A percentile compares a stretch with the other conserved stretches of the same genome.
Conservation (phyloP, 1,140 invertebrate genomes). For the Akabosia matsudoensis region DNA sequence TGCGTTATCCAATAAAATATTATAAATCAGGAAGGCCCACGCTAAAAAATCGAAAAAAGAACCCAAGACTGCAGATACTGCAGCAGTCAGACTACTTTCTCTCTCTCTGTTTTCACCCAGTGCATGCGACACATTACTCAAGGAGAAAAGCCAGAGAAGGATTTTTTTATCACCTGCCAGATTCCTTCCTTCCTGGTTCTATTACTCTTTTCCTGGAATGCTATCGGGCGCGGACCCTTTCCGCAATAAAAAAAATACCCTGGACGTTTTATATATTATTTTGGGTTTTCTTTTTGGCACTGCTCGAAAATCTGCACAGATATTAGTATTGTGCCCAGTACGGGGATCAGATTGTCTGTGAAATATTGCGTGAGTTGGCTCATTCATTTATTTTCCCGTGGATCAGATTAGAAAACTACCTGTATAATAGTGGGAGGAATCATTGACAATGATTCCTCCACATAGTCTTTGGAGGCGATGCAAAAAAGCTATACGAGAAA, state of each 20-base stretch:
- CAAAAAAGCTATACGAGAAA: too few species aligned
- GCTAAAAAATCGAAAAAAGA: not conserved
- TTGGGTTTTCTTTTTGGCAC: too few species aligned
- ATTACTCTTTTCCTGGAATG: not conserved
- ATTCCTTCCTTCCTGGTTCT: not conserved
- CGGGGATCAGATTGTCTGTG: not conserved
- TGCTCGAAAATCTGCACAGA: not conserved
- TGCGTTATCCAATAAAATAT: not conserved
- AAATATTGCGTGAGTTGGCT: not conserved
- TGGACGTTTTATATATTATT: too few species aligned
- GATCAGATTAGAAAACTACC: not conserved
- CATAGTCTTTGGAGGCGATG: too few species aligned
- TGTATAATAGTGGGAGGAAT: too few species aligned
- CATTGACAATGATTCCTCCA: too few species aligned
- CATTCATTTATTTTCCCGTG: not conserved
- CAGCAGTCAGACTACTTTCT: too few species aligned
- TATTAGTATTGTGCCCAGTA: not conserved
- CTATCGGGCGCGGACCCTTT: not conserved
- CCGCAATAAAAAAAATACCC: not conserved
- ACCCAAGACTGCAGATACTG: not conserved
- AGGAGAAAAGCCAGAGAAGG: not conserved
- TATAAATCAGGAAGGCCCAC: not conserved
- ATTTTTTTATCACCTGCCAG: slow-evolving; percentile 5
- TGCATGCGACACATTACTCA: too few species aligned
- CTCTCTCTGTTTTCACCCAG: too few species aligned